A percentile compares a stretch with the other conserved stretches of the same genome.
phyloP scores from a whole-genome alignment of 2,888 invertebrate species.

The Acleris emargana region DNA sequence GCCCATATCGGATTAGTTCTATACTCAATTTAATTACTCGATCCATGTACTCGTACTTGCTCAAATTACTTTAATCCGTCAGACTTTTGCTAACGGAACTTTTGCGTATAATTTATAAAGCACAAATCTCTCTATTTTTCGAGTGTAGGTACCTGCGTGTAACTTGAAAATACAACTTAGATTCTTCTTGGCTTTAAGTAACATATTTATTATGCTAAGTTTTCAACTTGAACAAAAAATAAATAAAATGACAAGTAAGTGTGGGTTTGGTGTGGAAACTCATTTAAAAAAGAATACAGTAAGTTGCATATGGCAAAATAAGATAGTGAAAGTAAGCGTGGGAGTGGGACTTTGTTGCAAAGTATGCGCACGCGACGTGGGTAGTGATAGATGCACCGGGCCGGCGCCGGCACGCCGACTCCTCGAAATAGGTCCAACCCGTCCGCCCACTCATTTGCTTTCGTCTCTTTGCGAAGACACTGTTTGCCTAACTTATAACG shows the following conservation, averaged over 20 bases:
- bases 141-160: too few relatives aligned
- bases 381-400: slow-evolving; percentile 56
- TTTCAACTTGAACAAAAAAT: neutral
- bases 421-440: slow-evolving; percentile 42
- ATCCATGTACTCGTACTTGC: slow-evolving; percentile 42
- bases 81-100: neutral
- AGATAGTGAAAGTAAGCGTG: slow-evolving; percentile 55
- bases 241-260: slow-evolving; percentile 10
- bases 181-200: too few relatives aligned
- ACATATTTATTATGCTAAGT: neutral
- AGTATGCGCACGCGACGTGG: slow-evolving; percentile 49
- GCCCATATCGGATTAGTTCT: slow-evolving; percentile 49
- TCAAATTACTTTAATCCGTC: slow-evolving; percentile 9
- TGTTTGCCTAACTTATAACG: slow-evolving; percentile 27
- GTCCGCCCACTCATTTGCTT: slow-evolving; percentile 56
- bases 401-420: slow-evolving; percentile 36
- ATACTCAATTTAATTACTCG: slow-evolving; percentile 49
- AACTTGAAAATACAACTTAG: too few relatives aligned
- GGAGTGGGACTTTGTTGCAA: slow-evolving; percentile 44
- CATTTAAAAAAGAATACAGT: slow-evolving; percentile 6
- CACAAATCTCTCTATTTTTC: too few relatives aligned
- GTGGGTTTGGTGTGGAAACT: slow-evolving; percentile 38
- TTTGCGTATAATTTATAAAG: too few relatives aligned
- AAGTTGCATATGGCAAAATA: slow-evolving; percentile 36
- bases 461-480: slow-evolving; percentile 43